Evolutionary conservation across 2,888 invertebrate genomes (phyloP).

Genomic region (Odontocolon sp.): DNA sequence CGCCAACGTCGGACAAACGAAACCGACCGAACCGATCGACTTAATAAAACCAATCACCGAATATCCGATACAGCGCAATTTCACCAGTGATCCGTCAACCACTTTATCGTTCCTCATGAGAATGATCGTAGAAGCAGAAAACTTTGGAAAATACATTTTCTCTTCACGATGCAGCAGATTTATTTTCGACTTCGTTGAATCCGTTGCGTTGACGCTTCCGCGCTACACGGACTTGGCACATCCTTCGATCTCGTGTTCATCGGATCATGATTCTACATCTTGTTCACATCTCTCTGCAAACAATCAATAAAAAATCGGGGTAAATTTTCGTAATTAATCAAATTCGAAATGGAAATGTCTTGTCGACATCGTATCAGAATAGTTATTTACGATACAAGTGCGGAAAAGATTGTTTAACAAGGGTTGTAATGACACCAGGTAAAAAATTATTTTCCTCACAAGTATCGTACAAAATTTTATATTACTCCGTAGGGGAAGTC

Average conservation of each 20-base stretch:
- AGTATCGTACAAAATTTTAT: too few species aligned
- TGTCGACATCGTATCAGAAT: too few species aligned
- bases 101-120: neutral
- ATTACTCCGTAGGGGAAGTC: too few species aligned
- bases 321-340: too few species aligned
- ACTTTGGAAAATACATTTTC: conserved; percentile 3
- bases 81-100: neutral
- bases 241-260: conserved; percentile 39
- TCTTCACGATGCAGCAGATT: conserved; percentile 22
- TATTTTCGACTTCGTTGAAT: neutral
- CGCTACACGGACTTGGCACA: conserved; percentile 16
- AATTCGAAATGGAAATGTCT: too few species aligned
- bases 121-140: neutral
- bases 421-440: too few species aligned
- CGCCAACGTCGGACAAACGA: neutral
- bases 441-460: too few species aligned
- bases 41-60: neutral
- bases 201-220: neutral
- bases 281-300: too few species aligned
- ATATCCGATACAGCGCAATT: neutral
- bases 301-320: too few species aligned
- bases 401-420: too few species aligned
- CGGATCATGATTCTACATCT: too few species aligned
- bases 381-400: too few species aligned
- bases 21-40: neutral